A percentile compares a stretch with the other conserved stretches of the same genome.
Evolutionary conservation across 2,888 invertebrate species (phyloP).

Genomic region (Teinopalpus imperialis): DNA sequence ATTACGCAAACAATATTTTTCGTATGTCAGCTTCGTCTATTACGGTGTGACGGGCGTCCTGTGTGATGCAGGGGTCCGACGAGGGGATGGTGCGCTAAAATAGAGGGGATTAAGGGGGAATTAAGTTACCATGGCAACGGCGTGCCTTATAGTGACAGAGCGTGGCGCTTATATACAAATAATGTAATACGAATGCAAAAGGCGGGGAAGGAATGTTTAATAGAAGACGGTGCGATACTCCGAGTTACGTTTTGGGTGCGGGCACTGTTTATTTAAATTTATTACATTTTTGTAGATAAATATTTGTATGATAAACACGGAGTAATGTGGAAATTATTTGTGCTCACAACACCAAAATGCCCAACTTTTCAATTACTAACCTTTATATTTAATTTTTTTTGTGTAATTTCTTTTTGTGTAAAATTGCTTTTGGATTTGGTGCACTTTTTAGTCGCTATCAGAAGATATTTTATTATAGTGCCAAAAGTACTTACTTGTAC

Average conservation of each 20-base stretch:
- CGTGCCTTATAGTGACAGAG: conserved; percentile 43
- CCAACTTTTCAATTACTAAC: no score
- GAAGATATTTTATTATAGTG: no score
- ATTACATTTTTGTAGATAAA: background rate
- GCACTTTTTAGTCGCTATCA: no score
- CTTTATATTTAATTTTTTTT: no score
- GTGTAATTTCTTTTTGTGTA: no score
- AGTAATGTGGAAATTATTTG: no score
- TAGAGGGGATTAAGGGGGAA: conserved; percentile 71
- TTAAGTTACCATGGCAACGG: conserved; percentile 61
- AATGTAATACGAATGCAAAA: conserved; percentile 19
- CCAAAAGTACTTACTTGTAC: no score
- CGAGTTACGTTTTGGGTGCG: conserved; percentile 16
- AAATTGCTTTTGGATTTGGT: no score
- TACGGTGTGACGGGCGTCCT: conserved; percentile 49
- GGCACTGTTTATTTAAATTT: conserved; percentile 5
- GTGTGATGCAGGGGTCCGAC: conserved; percentile 39
- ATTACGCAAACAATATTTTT: no score
- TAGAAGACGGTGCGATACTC: conserved; percentile 7
- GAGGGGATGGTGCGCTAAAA: conserved; percentile 64
- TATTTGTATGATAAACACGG: background rate
- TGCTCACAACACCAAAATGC: no score
- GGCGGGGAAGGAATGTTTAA: conserved; percentile 9
- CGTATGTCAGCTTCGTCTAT: background rate
- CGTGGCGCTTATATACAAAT: conserved; percentile 52